phyloP scores from a whole-genome alignment of 2,797 vertebrate species.

The Myotis vivesi region DNA sequence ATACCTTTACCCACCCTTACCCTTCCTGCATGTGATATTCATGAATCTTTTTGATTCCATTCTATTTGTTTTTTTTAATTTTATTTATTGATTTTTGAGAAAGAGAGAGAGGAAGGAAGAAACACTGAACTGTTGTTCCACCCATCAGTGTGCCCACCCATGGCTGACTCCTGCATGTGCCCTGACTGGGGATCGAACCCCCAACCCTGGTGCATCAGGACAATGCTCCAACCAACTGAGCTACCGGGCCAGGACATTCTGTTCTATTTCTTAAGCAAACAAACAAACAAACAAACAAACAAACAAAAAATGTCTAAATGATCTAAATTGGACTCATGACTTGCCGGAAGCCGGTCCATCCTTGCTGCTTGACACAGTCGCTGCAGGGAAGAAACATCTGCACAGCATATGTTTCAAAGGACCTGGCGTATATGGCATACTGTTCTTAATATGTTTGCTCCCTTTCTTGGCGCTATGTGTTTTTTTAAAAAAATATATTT shows the following conservation, averaged over 20 bases:
- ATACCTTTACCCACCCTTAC: neutral
- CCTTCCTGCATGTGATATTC: neutral
- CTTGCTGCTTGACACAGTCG: no score
- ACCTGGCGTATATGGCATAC: no score
- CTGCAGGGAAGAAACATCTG: no score
- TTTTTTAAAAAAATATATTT: no score
- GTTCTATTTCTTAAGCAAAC: neutral
- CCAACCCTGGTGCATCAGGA: neutral
- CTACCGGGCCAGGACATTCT: neutral
- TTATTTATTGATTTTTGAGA: no score
- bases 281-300: neutral
- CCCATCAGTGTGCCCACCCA: neutral
- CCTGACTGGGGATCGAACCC: neutral
- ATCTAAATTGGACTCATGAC: neutral
- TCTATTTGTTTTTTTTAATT: neutral
- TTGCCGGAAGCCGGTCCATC: no score
- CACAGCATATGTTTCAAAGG: no score
- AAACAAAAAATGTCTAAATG: neutral
- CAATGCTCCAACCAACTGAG: neutral
- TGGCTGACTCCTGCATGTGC: neutral
- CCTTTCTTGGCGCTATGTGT: no score
- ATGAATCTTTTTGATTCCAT: neutral
- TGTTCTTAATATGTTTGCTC: no score
- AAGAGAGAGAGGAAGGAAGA: neutral
- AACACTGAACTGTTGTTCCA: neutral